Evolutionary conservation across 2,797 vertebrate genomes (phyloP).

Genomic region (Enteromius anoplus): DNA sequence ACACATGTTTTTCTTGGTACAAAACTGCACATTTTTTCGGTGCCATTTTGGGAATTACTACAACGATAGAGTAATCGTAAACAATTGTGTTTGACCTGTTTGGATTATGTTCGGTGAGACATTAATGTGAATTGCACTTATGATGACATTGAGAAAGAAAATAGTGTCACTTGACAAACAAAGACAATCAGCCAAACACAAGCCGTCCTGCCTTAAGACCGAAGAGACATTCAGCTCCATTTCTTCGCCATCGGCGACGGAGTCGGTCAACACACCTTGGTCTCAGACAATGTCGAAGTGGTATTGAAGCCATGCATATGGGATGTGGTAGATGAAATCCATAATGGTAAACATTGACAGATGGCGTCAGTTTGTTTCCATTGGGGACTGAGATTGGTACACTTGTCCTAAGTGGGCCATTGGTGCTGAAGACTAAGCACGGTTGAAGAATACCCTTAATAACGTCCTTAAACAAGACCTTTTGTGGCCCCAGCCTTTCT

Average conservation of each 20-base stretch:
- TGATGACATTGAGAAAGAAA: slow-evolving; percentile 11
- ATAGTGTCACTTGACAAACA: slow-evolving; percentile 27
- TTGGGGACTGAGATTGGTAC: slow-evolving; percentile 96
- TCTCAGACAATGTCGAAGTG: slow-evolving; percentile 58
- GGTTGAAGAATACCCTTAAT: slow-evolving; percentile 96
- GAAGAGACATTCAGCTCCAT: slow-evolving; percentile 50
- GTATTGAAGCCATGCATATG: slow-evolving; percentile 79
- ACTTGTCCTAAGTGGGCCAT: slow-evolving; percentile 99
- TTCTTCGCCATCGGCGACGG: slow-evolving; percentile 67
- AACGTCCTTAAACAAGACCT: slow-evolving; percentile 99
- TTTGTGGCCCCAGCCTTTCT: slow-evolving; percentile 98
- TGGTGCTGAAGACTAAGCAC: slow-evolving; percentile 93
- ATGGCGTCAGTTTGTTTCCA: slow-evolving; percentile 97
- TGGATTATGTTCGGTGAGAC: neutral
- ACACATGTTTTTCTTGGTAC: neutral
- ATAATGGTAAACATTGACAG: slow-evolving; percentile 94
- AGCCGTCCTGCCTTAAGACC: slow-evolving; percentile 36
- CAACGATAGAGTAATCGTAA: neutral
- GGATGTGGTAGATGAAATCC: slow-evolving; percentile 95
- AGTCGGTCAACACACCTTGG: slow-evolving; percentile 59
- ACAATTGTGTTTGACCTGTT: neutral
- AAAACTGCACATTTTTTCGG: neutral
- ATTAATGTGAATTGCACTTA: slow-evolving; percentile 30
- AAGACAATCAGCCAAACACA: slow-evolving; percentile 35
- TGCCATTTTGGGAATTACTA: neutral